A percentile compares a stretch with the other conserved stretches of the same genome.
Conservation (phyloP, 2,888 invertebrate genomes). For the Meteorus colon region DNA sequence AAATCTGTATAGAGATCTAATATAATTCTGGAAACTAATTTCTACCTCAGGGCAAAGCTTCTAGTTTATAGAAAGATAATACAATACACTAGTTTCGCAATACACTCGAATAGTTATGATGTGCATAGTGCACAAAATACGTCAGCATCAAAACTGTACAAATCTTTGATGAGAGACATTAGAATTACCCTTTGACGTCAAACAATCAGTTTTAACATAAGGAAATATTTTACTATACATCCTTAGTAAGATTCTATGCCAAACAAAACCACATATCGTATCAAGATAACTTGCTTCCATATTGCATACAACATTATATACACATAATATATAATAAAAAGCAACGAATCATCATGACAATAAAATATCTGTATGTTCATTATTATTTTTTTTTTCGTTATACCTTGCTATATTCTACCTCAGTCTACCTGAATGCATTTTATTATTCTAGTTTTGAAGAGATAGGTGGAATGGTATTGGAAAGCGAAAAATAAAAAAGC, state of each 20-base stretch:
- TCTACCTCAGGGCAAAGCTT: constrained; percentile 17
- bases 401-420: background rate
- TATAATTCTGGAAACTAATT: constrained; percentile 19
- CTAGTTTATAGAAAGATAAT: background rate
- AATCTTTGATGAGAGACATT: background rate
- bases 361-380: background rate
- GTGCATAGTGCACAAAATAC: background rate
- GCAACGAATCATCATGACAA: background rate
- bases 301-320: background rate
- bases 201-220: no score
- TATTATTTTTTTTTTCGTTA: background rate
- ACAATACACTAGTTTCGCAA: background rate
- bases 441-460: constrained; percentile 16
- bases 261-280: background rate
- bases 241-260: background rate
- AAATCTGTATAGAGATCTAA: background rate
- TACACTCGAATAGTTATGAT: background rate
- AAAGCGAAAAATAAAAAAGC: background rate
- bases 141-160: background rate
- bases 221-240: background rate
- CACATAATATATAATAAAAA: background rate
- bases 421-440: constrained; percentile 28
- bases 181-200: background rate
- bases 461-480: constrained; percentile 21
- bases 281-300: background rate